phyloP scores from a whole-genome alignment of 2,888 invertebrate genomes.

The Polia nebulosa region DNA sequence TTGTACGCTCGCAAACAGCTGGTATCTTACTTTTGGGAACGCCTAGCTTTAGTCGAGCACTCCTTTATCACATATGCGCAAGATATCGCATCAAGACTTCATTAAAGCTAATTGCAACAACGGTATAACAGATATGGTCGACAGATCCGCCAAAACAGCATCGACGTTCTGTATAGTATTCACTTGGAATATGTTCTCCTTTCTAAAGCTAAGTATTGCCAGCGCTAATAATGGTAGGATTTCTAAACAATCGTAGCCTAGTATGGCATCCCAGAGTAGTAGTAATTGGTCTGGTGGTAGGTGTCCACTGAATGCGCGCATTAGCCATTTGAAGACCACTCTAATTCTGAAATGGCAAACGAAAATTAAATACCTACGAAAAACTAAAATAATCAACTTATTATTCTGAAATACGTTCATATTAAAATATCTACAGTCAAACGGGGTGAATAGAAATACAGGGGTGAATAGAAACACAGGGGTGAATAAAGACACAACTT shows the following conservation, averaged over 20 bases:
- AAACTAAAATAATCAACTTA: too few relatives aligned
- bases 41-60: slow-evolving; percentile 17
- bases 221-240: slow-evolving; percentile 96
- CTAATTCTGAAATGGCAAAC: slow-evolving; percentile 92
- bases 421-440: too few relatives aligned
- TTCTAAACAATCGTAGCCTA: slow-evolving; percentile 98
- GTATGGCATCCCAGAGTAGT: slow-evolving; percentile 97
- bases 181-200: slow-evolving; percentile 95
- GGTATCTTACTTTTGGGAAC: neutral
- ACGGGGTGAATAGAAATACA: too few relatives aligned
- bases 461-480: too few relatives aligned
- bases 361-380: neutral
- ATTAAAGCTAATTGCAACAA: slow-evolving; percentile 95
- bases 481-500: too few relatives aligned
- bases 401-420: too few relatives aligned
- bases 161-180: slow-evolving; percentile 95
- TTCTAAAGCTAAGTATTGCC: slow-evolving; percentile 96
- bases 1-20: slow-evolving; percentile 9
- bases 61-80: slow-evolving; percentile 54
- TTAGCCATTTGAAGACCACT: slow-evolving; percentile 98
- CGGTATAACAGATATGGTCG: slow-evolving; percentile 96
- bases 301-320: slow-evolving; percentile 98
- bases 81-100: slow-evolving; percentile 78
- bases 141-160: slow-evolving; percentile 96
- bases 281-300: slow-evolving; percentile 97